Percentiles rank a stretch among this genome's conserved stretches.
Evolutionary conservation across 2,888 invertebrate genomes (phyloP).

Genomic region (Ptychoptera albimana): DNA sequence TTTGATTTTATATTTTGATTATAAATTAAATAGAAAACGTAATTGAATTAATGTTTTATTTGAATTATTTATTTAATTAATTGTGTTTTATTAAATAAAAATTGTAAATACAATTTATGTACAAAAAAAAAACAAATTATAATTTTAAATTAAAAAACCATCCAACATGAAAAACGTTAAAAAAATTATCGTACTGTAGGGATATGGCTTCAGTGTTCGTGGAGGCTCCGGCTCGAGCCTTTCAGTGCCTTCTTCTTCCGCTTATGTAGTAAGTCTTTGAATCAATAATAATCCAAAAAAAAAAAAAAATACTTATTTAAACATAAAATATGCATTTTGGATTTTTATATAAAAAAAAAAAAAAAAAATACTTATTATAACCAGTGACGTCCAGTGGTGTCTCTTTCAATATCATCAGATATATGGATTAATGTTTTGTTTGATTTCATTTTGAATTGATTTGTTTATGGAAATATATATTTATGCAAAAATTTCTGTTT

Average conservation of each 20-base stretch:
- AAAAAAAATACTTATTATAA: slow-evolving; percentile 1
- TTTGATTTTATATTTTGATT: not conserved
- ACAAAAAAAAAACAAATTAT: slow-evolving; percentile 6
- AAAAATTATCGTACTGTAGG: slow-evolving; percentile 26
- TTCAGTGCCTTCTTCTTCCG: slow-evolving; percentile 64
- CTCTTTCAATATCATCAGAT: not conserved
- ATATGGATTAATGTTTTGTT: no score
- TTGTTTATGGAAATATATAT: not conserved
- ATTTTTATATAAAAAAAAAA: not conserved
- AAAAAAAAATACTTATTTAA: not conserved
- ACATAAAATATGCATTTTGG: not conserved
- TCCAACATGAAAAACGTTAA: slow-evolving; percentile 7
- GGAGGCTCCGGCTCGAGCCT: slow-evolving; percentile 66
- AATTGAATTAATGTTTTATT: not conserved
- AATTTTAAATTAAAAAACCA: slow-evolving; percentile 6
- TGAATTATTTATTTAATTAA: not conserved
- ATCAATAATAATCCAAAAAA: slow-evolving; percentile 7
- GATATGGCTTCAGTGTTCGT: slow-evolving; percentile 46
- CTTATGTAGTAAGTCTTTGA: slow-evolving; percentile 46
- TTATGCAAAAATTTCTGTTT: not conserved
- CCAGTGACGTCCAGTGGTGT: slow-evolving; percentile 7
- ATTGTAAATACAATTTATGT: not conserved
- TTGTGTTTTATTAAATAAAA: not conserved
- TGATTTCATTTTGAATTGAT: no score
- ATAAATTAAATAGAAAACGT: not conserved